phyloP scores from a whole-genome alignment of 2,797 vertebrate species.

The Siniperca scherzeri region DNA sequence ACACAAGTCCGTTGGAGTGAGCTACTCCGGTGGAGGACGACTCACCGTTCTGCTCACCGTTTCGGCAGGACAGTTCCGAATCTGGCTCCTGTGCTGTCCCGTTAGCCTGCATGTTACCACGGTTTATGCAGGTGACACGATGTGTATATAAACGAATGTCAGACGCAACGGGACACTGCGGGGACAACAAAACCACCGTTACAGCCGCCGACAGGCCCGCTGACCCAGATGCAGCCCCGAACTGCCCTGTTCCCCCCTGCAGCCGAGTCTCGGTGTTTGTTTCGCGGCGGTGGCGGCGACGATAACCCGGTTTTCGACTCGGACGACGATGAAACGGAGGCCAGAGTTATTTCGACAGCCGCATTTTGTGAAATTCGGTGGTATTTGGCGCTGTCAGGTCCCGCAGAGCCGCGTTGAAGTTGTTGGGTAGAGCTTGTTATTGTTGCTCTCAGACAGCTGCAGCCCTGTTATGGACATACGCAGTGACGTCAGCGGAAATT shows the following conservation, averaged over 20 bases:
- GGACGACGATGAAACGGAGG: slow-evolving; percentile 88
- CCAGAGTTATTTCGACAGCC: slow-evolving; percentile 86
- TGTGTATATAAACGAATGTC: slow-evolving; percentile 62
- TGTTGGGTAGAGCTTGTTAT: slow-evolving; percentile 82
- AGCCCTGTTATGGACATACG: slow-evolving; percentile 89
- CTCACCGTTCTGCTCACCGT: slow-evolving; percentile 89
- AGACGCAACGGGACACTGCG: slow-evolving; percentile 70
- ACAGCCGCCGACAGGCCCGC: slow-evolving; percentile 87
- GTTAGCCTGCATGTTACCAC: slow-evolving; percentile 92
- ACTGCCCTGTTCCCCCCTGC: slow-evolving; percentile 89
- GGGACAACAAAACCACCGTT: slow-evolving; percentile 72
- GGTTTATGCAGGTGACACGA: slow-evolving; percentile 66
- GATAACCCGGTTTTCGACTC: slow-evolving; percentile 88
- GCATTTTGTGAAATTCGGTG: slow-evolving; percentile 81
- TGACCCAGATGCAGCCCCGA: slow-evolving; percentile 90
- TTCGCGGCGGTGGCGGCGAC: slow-evolving; percentile 88
- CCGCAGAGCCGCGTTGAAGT: slow-evolving; percentile 26
- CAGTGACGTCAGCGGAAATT: slow-evolving; percentile 94
- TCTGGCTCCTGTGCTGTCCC: slow-evolving; percentile 87
- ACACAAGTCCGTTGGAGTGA: slow-evolving; percentile 82
- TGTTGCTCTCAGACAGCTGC: slow-evolving; percentile 92
- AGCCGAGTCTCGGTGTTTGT: slow-evolving; percentile 89
- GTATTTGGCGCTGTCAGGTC: slow-evolving; percentile 59
- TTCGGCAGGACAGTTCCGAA: slow-evolving; percentile 82
- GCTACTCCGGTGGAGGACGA: slow-evolving; percentile 81